Evolutionary conservation across 2,797 vertebrate genomes (phyloP), one percentile per base, ranked within the genome.

Genomic region (Neomorphus geoffroyi): DNA sequence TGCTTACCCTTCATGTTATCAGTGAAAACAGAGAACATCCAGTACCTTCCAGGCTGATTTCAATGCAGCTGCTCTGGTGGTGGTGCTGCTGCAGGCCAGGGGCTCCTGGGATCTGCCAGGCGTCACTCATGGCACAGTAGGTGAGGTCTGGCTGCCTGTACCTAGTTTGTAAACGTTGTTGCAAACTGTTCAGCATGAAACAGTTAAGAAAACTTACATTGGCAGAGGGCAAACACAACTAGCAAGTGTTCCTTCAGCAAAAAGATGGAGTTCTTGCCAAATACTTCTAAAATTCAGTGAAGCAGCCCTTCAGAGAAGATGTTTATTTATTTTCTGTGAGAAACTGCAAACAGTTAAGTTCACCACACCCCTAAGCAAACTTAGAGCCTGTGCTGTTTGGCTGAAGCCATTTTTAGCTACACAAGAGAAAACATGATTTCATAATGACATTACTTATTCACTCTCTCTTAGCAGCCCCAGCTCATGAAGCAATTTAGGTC

Each of bases 341-440:
- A 96, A 86, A 51, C 51, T 66, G 32, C 41, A 88, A 71, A 72
- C 50, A 58, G 9, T 41, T 4, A 33, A 60, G 28, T 39, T 81
- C 51, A 69, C 70, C 80, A 70, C 67, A 75, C 24, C 77, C 39
- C 50, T 62, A 45, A 80, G 82, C 80, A 95, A 94, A 86, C 53
- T 50, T 26, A 53, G 18, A 79, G 46, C 39, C 50, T 26, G 24
- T 35, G 70, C 48, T 54, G 22, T 45, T 89, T 83, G 46, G 22
- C 35, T 91, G 45, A 57, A 84, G 48, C 57, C 23, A 2, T 53
- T 69, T 93, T 86, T 53, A 64, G 69, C 51, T 56, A 21, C 64
- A 84, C 62, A 58, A 71, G 45, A 86, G 72, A 93, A 93, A 89
- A 81, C 74, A 58, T 32, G 43, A 54, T 95, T 96, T 96, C 80